phyloP scores from a whole-genome alignment of 2,888 invertebrate species.

The Nowickia ferox region DNA sequence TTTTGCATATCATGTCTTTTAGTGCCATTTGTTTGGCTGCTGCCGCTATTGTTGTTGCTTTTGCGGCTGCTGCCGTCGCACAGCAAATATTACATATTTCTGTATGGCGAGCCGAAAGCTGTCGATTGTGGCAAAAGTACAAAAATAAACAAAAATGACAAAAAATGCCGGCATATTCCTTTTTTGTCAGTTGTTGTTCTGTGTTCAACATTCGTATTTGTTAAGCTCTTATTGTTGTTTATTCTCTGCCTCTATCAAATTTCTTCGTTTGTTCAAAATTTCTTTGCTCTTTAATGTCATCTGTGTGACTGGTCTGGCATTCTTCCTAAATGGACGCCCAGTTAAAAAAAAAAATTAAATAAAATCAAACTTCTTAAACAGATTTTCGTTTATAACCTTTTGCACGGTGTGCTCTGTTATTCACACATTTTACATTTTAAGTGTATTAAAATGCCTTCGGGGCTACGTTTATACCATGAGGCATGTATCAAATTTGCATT shows the following conservation, averaged over 20 bases:
- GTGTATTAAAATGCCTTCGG: constrained; percentile 58
- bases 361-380: constrained; percentile 26
- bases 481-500: constrained; percentile 68
- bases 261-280: constrained; percentile 53
- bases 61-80: constrained; percentile 23
- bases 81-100: constrained; percentile 44
- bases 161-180: constrained; percentile 57
- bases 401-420: constrained; percentile 40
- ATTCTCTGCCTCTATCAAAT: constrained; percentile 50
- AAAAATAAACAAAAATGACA: constrained; percentile 17
- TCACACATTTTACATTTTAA: constrained; percentile 60
- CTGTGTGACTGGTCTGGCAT: constrained; percentile 12
- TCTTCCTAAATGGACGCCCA: constrained; percentile 31
- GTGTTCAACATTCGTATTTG: constrained; percentile 35
- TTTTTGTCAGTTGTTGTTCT: constrained; percentile 35
- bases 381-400: constrained; percentile 38
- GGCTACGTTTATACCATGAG: constrained; percentile 53
- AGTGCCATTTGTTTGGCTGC: constrained; percentile 12
- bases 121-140: constrained; percentile 27
- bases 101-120: constrained; percentile 25
- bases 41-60: constrained; percentile 30
- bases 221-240: constrained; percentile 53
- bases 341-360: not conserved
- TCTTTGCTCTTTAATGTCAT: constrained; percentile 45
- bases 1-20: constrained; percentile 62